Evolutionary conservation across 64 coral and sea anemone species (phyloP).

Genomic region (Hydrozoanthus tunicans): DNA sequence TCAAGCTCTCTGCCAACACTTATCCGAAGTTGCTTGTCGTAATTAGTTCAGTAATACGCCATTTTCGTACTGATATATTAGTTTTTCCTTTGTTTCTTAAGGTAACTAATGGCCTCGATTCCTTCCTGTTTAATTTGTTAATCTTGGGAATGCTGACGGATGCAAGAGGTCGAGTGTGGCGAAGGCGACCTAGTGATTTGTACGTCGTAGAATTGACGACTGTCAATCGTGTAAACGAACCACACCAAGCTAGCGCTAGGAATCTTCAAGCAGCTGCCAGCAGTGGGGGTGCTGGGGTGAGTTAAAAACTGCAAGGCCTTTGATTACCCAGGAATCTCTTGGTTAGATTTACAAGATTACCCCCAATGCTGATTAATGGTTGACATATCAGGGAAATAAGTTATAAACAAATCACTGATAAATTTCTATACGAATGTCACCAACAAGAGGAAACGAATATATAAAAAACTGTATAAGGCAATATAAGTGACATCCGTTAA

Average conservation of each 20-base stretch:
- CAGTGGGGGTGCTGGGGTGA: constrained; percentile 20
- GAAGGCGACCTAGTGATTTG: constrained; percentile 25
- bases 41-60: too few species aligned
- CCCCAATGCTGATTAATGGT: too few species aligned
- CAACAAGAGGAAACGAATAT: too few species aligned
- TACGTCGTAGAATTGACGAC: constrained; percentile 37
- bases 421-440: neutral
- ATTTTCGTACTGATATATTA: neutral
- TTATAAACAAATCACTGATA: too few species aligned
- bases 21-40: too few species aligned
- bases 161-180: constrained; percentile 24
- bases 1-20: too few species aligned
- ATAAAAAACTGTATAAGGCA: too few species aligned
- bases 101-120: constrained; percentile 16
- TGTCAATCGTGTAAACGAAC: neutral
- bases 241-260: neutral
- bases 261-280: neutral
- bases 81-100: neutral
- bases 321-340: too few species aligned
- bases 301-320: neutral
- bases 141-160: constrained; percentile 46
- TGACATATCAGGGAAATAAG: too few species aligned
- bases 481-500: too few species aligned
- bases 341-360: too few species aligned
- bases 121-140: constrained; percentile 42